These are phyloP conservation scores for Neotragus pygmaeus DNA, from an alignment of 2,113 vertebrate species.

Conservation along the genomic window DNA sequence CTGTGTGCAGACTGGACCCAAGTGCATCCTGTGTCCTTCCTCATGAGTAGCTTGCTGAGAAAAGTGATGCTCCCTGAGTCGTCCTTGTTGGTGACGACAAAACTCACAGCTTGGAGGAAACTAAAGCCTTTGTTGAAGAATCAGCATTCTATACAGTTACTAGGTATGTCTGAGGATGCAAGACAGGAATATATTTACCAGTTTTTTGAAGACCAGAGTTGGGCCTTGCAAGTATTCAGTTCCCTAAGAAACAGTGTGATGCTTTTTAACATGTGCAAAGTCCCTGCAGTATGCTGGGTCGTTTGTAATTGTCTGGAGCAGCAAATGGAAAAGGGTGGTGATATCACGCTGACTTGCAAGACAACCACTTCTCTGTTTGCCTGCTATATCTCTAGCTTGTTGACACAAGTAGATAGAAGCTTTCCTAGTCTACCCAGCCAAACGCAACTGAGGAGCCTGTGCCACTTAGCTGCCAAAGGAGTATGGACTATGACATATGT, in stretches of 20 bases:
- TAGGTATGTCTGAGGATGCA: constrained; percentile 45
- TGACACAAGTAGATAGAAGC: neutral
- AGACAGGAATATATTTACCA: constrained; percentile 46
- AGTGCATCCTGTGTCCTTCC: constrained; percentile 50
- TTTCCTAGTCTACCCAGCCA: neutral
- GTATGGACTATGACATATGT: constrained; percentile 46
- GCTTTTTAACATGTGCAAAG: constrained; percentile 54
- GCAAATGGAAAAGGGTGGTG: neutral
- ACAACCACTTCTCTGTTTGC: constrained; percentile 52
- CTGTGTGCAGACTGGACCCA: constrained; percentile 45
- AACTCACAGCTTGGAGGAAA: constrained; percentile 36
- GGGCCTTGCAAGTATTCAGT: neutral
- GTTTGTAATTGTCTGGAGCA: constrained; percentile 58
- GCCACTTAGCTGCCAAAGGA: constrained; percentile 52
- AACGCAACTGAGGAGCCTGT: constrained; percentile 41
- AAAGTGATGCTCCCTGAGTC: constrained; percentile 58
- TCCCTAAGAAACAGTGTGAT: constrained; percentile 35
- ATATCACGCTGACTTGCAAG: neutral
- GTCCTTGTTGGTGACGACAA: constrained; percentile 68
- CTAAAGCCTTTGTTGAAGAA: constrained; percentile 38
- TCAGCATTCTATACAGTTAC: constrained; percentile 22
- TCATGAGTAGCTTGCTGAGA: constrained; percentile 71
- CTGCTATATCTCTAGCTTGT: constrained; percentile 57
- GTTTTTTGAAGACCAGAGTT: constrained; percentile 10
- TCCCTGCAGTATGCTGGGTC: neutral